Percentiles rank a stretch among this genome's conserved stretches.
Conservation (phyloP, 2,113 vertebrate species). For the Hipposideros armiger region DNA sequence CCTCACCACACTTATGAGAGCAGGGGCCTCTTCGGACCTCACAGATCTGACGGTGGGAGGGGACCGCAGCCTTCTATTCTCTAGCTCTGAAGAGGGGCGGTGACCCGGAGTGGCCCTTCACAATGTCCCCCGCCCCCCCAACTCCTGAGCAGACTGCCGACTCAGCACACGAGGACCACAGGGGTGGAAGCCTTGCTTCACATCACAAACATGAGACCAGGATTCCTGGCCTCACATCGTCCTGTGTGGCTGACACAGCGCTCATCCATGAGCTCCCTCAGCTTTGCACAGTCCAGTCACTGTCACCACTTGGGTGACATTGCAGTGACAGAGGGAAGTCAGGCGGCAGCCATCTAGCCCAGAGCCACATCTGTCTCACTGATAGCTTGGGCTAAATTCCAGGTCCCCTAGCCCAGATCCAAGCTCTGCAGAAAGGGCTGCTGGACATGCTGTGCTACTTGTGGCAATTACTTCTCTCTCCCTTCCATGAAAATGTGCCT, state of each 20-base stretch:
- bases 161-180: no score
- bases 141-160: background rate
- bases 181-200: background rate
- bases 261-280: background rate
- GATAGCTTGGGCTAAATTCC: background rate
- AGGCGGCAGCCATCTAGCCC: background rate
- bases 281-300: background rate
- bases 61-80: background rate
- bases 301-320: background rate
- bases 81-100: background rate
- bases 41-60: background rate
- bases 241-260: background rate
- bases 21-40: background rate
- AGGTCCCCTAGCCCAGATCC: background rate
- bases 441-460: background rate
- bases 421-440: background rate
- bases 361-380: background rate
- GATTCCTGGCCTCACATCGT: accelerated
- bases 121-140: background rate
- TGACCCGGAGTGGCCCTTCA: no score
- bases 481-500: no score
- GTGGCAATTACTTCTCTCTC: background rate
- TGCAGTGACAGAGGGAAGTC: background rate
- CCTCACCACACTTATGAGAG: background rate
- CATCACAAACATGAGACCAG: background rate